A percentile compares a stretch with the other conserved stretches of the same genome.
phyloP scores from a whole-genome alignment of 2,113 vertebrate species.

The Perognathus longimembris region DNA sequence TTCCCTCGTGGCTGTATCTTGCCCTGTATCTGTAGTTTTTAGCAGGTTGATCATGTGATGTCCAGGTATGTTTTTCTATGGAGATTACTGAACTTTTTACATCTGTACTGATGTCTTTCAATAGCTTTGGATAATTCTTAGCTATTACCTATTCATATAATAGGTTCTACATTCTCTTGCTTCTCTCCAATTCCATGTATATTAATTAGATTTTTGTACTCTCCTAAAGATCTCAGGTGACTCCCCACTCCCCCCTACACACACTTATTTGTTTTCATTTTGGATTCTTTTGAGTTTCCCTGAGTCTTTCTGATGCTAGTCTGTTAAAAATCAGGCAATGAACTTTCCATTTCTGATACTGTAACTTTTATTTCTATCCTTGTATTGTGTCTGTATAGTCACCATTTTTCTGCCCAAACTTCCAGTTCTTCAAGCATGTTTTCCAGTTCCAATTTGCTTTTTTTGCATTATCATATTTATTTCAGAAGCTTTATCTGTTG shows the following conservation, averaged over 20 bases:
- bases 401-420: slow-evolving; percentile 1
- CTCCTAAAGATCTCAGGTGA: background rate
- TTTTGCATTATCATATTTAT: slow-evolving; percentile 16
- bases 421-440: background rate
- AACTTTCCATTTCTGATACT: slow-evolving; percentile 6
- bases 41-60: background rate
- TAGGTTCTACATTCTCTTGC: background rate
- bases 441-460: background rate
- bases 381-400: slow-evolving; percentile 16
- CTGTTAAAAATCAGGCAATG: slow-evolving; percentile 21
- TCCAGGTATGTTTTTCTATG: background rate
- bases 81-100: background rate
- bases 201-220: background rate
- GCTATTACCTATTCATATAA: background rate
- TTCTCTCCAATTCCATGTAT: background rate
- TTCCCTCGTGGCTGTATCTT: background rate
- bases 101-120: slow-evolving; percentile 23
- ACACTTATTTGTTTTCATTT: slow-evolving; percentile 6
- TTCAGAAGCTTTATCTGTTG: background rate
- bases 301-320: background rate
- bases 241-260: background rate
- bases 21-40: background rate
- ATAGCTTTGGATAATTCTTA: slow-evolving; percentile 9
- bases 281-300: slow-evolving; percentile 9
- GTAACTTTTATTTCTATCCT: slow-evolving; percentile 30